Evolutionary conservation across 2,113 vertebrate genomes (phyloP).

Genomic region (Apaloderma vittatum): DNA sequence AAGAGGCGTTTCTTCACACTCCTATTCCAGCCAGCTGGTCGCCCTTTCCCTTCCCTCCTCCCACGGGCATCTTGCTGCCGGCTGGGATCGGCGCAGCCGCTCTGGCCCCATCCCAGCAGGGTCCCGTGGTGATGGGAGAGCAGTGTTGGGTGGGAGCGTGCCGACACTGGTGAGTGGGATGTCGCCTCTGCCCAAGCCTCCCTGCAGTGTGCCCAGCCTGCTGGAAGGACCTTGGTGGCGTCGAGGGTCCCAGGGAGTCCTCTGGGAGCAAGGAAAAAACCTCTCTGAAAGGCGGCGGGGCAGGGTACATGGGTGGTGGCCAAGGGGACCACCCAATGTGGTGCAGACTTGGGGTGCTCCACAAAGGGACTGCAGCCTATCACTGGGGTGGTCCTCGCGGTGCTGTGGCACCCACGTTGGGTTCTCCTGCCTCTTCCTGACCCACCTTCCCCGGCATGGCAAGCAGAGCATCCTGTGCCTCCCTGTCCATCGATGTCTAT

Average conservation of each 20-base stretch:
- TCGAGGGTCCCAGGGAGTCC: too few species aligned
- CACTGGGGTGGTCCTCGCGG: rapidly evolving
- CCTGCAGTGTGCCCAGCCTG: rapidly evolving
- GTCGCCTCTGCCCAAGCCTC: neutral
- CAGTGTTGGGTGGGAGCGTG: neutral
- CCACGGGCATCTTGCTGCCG: neutral
- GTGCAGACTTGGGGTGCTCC: neutral
- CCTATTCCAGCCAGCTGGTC: neutral
- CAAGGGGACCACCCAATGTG: too few species aligned
- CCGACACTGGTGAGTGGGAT: rapidly evolving
- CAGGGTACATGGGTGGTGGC: too few species aligned
- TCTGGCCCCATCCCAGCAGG: neutral
- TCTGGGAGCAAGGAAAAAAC: too few species aligned
- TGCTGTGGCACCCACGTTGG: rapidly evolving
- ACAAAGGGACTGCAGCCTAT: neutral
- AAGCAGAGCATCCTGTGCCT: rapidly evolving
- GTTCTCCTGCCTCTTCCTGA: neutral
- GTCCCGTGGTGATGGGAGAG: rapidly evolving
- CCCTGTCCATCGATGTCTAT: rapidly evolving
- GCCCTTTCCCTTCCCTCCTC: neutral
- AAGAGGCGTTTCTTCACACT: slow-evolving; percentile 61
- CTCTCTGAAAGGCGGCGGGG: neutral
- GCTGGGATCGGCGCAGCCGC: rapidly evolving
- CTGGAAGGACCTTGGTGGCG: neutral
- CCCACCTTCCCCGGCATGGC: neutral